Conservation (phyloP, 2,888 invertebrate genomes). For the Amaurobius ferox region DNA sequence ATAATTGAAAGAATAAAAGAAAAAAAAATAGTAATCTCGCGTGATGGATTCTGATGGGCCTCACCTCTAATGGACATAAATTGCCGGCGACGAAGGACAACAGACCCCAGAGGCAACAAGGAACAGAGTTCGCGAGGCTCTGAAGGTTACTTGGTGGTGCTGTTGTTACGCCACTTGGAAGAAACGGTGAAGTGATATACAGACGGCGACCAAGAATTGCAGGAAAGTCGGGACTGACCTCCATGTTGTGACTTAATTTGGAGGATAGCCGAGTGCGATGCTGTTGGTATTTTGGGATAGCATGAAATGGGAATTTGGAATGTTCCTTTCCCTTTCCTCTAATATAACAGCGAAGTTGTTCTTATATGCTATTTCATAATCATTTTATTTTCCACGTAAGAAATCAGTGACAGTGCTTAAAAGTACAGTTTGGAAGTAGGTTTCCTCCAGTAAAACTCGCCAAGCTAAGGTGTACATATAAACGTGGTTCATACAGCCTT, state of each 20-base stretch:
- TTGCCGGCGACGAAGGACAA: background rate
- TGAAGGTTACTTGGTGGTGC: background rate
- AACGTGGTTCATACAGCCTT: no score
- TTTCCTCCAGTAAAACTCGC: no score
- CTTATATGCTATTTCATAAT: no score
- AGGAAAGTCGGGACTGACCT: background rate
- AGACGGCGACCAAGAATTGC: background rate
- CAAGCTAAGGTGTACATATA: no score
- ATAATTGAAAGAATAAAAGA: background rate
- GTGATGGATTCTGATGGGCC: background rate
- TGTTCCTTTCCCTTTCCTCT: no score
- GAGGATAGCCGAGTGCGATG: background rate
- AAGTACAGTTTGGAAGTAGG: no score
- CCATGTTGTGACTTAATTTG: background rate
- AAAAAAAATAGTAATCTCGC: background rate
- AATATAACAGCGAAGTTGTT: no score
- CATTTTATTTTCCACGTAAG: no score
- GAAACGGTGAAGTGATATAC: background rate
- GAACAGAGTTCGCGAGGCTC: background rate
- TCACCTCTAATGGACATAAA: background rate
- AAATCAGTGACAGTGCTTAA: no score
- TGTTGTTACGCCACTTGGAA: background rate
- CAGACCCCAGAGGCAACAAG: background rate
- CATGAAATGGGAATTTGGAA: background rate
- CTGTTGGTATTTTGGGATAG: background rate